Evolutionary conservation across 2,888 invertebrate species (phyloP), one percentile per base, ranked within the genome.

Genomic region (Philaethria dido): DNA sequence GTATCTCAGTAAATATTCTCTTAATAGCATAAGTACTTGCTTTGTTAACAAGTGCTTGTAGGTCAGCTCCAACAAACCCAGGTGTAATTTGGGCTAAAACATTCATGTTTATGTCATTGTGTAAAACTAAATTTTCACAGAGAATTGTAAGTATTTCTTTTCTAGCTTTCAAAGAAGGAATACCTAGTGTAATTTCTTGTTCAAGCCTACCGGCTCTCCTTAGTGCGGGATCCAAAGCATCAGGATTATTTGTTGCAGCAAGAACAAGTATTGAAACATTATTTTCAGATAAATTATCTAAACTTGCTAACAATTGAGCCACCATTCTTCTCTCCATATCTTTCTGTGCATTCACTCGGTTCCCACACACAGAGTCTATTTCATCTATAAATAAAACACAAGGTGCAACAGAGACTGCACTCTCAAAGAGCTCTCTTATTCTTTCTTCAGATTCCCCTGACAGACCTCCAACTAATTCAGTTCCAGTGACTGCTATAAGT

Each of bases 291-390:
- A 93, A 80, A 95, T 96, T 96, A 92, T 99, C 99, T 79, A 99
- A 93, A 77, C 98, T 98, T 14, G 96, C 95, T 42, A 98, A 90
- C 64, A 99, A 87, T 86, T 99, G 99, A 0, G 99, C 96, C 8
- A 99, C 99, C 86, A 99, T 98, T 70, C 99, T 93, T 71, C 97
- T 94, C 82, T 99, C 99, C 99, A 99, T 99, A 79, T 98, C 99
- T 82, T 97, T 96, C 78, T 97, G 97, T 2, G 98, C 98, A 77
- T 96, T 96, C 66, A 98, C 96, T 79, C 98, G 93, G 82, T 98
- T 97, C 5, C 97, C 97, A 39, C 98, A 97, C 54, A 99, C 96
- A n/a, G 98, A 96, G 92, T 99, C 99, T 69, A 99, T 97, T 92
- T 99, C 99, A 89, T 99, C 99, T 71, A 99, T 96, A 80, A 99